phyloP scores from a whole-genome alignment of 2,797 vertebrate genomes.

The Cephalopachus bancanus region DNA sequence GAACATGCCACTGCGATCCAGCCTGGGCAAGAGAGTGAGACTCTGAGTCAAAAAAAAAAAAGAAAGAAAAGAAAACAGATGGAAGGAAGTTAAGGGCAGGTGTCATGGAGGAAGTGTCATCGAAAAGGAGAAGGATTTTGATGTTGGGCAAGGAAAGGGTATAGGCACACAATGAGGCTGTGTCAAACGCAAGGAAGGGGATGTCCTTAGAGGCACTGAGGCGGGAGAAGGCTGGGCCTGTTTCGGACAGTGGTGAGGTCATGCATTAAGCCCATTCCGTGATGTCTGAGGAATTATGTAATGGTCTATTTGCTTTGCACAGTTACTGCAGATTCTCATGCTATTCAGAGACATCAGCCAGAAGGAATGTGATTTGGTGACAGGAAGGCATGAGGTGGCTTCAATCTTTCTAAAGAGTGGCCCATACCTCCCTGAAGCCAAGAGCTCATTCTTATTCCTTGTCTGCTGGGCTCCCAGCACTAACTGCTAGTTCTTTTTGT shows the following conservation, averaged over 20 bases:
- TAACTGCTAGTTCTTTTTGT: neutral
- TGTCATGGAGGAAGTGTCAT: neutral
- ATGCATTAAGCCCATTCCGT: neutral
- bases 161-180: neutral
- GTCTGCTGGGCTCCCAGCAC: conserved; percentile 22
- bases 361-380: conserved; percentile 44
- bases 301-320: neutral
- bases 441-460: conserved; percentile 63
- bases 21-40: no score
- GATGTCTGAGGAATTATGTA: neutral
- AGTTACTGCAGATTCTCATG: neutral
- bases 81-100: neutral
- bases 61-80: no score
- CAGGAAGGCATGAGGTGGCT: conserved; percentile 9
- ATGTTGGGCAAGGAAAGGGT: accelerated
- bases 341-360: conserved; percentile 29
- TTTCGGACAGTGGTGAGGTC: neutral
- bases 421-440: neutral
- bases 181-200: no score
- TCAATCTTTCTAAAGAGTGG: conserved; percentile 59
- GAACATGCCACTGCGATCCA: no score
- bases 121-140: no score
- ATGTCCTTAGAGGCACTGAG: accelerated
- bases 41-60: no score
- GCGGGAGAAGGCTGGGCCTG: neutral